Evolutionary conservation across 2,888 invertebrate species (phyloP), one percentile per base, ranked within the genome.

Genomic region (Polydrusus tereticollis): DNA sequence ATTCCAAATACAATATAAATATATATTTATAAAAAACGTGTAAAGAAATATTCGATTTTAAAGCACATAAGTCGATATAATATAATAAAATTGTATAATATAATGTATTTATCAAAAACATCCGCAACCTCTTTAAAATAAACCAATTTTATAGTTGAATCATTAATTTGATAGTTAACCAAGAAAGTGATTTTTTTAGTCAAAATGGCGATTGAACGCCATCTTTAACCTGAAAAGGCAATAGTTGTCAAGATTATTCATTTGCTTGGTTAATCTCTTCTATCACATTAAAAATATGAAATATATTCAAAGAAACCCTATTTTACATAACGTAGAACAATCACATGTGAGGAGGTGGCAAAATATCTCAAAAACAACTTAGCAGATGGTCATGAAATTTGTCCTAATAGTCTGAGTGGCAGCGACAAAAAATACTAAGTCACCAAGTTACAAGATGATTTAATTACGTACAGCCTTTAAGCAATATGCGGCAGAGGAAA

Each of bases 121-220:
- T 80, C 80, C 80, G 80, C 80, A 80, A 80, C 80, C 80, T 75
- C 76, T 67, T 77, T 76, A 75, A 76, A 77, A 76, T 75, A 77
- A 78, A 41, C 12, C 18, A 20, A 20, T 8, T 33, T 26, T 50
- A 23, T 60, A 23, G 38, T 23, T 59, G 59, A 12, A 18, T 29
- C 26, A 58, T 21, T 58, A 12, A 0, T 38, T 38, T 7, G 23
- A 20, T 18, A 10, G 18, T 8, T 55, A 10, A 29, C 16, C 52
- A 29, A 55, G 29, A 16, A 55, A 55, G 29, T 10, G 29, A 12
- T 12, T 36, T 2, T 10, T 36, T 36, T 7, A 3, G 26, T 7
- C 3, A 26, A 26, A 36, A 36, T 8, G 12, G 5, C 36, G n/a
- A n/a, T n/a, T n/a, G n/a, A n/a, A n/a, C n/a, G n/a, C n/a, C n/a